Conservation (phyloP, 2,113 vertebrate species). For the Abramis brama region DNA sequence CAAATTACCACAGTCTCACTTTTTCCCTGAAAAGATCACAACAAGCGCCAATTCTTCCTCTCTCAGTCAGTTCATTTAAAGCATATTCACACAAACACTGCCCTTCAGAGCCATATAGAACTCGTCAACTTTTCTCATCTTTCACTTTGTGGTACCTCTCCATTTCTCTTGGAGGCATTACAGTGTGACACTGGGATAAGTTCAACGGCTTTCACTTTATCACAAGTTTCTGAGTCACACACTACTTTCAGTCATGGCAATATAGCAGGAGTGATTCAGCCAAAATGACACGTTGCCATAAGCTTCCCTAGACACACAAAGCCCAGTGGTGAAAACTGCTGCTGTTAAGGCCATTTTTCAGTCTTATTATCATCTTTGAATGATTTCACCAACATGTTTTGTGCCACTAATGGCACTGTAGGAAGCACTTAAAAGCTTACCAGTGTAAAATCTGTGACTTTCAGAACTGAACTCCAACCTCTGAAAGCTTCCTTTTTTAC, state of each 20-base stretch:
- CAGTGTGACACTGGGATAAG: conserved; percentile 31
- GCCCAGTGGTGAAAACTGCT: conserved; percentile 57
- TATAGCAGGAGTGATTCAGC: conserved; percentile 36
- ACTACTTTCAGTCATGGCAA: conserved; percentile 44
- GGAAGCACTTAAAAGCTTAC: conserved; percentile 73
- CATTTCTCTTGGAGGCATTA: conserved; percentile 27
- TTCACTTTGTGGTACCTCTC: conserved; percentile 28
- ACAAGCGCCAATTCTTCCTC: not conserved
- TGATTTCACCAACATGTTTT: conserved; percentile 69
- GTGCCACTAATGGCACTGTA: conserved; percentile 73
- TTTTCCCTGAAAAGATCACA: not conserved
- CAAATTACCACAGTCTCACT: not conserved
- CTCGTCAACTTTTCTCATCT: conserved; percentile 21
- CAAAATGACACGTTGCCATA: conserved; percentile 51
- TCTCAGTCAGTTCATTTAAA: conserved; percentile 37
- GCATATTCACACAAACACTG: conserved; percentile 19
- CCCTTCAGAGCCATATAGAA: conserved; percentile 16
- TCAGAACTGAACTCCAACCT: conserved; percentile 64
- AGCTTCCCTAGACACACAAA: conserved; percentile 31
- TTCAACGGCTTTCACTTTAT: conserved; percentile 37
- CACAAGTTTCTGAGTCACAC: conserved; percentile 39
- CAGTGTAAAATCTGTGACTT: conserved; percentile 69
- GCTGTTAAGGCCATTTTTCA: conserved; percentile 62
- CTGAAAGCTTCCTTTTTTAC: conserved; percentile 47
- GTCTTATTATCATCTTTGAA: conserved; percentile 66